A percentile compares a stretch with the other conserved stretches of the same genome.
Evolutionary conservation across 2,888 invertebrate species (phyloP).

Genomic region (Scelioninae gen. 1): DNA sequence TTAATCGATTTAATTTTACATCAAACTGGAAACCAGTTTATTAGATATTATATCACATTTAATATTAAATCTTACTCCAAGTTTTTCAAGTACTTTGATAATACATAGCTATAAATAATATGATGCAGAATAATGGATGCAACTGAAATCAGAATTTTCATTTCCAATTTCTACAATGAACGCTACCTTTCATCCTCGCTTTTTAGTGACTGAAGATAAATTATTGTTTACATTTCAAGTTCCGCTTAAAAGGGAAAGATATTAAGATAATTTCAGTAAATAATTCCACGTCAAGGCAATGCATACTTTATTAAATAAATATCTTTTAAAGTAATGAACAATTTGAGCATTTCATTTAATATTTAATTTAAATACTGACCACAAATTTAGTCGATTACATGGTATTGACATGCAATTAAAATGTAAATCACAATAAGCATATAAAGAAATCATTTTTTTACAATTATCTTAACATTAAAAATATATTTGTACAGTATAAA

Average conservation of each 20-base stretch:
- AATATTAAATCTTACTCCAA: no score
- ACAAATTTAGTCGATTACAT: slow-evolving; percentile 8
- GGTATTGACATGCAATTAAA: slow-evolving; percentile 11
- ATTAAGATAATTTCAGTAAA: not conserved
- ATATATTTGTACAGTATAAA: slow-evolving; percentile 20
- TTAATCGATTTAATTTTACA: no score
- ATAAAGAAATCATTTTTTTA: not conserved
- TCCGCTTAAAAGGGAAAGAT: not conserved
- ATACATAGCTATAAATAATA: no score
- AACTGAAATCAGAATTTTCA: no score
- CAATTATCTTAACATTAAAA: slow-evolving; percentile 3
- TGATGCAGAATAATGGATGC: no score
- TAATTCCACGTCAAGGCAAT: slow-evolving; percentile 19
- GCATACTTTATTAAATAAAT: slow-evolving; percentile 28
- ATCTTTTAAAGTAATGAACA: slow-evolving; percentile 21
- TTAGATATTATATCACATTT: no score
- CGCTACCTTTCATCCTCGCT: no score
- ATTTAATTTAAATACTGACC: slow-evolving; percentile 33
- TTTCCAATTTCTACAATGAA: no score
- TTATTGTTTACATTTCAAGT: no score
- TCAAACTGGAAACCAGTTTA: no score
- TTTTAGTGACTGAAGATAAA: no score
- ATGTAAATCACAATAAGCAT: not conserved
- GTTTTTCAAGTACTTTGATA: no score
- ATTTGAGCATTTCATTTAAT: slow-evolving; percentile 43